Percentiles rank a stretch among this genome's conserved stretches.
These are phyloP conservation scores for Drosophila ironensis DNA, from an alignment of 1,140 invertebrate genomes.

Conservation along the genomic window DNA sequence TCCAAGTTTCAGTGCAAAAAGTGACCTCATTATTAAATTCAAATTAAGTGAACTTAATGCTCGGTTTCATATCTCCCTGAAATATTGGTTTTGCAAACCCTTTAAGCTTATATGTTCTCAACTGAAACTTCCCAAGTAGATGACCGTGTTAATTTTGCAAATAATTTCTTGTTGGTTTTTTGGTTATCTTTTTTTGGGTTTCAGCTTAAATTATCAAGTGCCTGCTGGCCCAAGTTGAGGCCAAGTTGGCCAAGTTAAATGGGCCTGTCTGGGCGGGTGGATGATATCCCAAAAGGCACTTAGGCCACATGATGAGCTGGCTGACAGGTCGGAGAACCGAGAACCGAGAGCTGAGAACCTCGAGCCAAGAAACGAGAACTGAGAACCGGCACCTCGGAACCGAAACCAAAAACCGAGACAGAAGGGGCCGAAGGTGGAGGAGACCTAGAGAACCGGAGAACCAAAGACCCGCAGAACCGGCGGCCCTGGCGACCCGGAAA, in stretches of 20 bases:
- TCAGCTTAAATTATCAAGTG: slow-evolving; percentile 14
- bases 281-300: slow-evolving; percentile 35
- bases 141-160: neutral
- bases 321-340: slow-evolving; percentile 41
- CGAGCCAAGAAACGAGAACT: too few species aligned
- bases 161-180: neutral
- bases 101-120: too few species aligned
- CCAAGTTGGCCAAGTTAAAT: neutral
- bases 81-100: too few species aligned
- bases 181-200: neutral
- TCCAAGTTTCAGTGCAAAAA: too few species aligned
- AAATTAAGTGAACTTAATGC: too few species aligned
- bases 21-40: too few species aligned
- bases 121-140: neutral
- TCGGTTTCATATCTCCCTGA: too few species aligned
- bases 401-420: neutral
- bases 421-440: neutral
- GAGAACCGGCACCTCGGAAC: too few species aligned
- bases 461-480: neutral
- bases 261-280: neutral
- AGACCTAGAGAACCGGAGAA: neutral
- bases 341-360: neutral
- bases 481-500: neutral
- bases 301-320: slow-evolving; percentile 55
- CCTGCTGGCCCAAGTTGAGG: slow-evolving; percentile 3